Conservation (phyloP, 2,113 vertebrate species). For the Heliornis fulica region DNA sequence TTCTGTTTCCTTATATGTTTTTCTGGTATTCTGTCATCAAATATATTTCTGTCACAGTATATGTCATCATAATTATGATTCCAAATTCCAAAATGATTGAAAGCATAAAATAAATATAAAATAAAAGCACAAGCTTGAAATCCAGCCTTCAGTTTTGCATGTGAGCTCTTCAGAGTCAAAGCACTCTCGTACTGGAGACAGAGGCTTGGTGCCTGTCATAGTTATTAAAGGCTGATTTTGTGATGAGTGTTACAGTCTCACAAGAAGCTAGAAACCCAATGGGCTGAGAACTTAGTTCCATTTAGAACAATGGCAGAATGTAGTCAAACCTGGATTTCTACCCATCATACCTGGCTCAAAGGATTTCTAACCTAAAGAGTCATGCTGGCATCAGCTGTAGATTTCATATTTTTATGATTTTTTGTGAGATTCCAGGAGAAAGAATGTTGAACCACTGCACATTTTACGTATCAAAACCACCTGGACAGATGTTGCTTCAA, state of each 20-base stretch:
- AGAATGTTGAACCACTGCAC: conserved; percentile 10
- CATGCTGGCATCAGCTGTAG: not conserved
- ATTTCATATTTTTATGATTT: not conserved
- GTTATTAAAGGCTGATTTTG: not conserved
- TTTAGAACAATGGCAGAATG: not conserved
- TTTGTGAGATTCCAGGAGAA: conserved; percentile 22
- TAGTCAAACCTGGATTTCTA: not conserved
- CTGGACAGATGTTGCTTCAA: conserved; percentile 36
- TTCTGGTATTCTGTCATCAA: not conserved
- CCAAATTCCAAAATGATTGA: not conserved
- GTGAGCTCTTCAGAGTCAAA: not conserved
- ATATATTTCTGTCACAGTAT: not conserved
- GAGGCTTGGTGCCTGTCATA: not conserved
- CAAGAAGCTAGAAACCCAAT: conserved; percentile 12
- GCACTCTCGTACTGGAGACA: not conserved
- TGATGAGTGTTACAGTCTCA: not conserved
- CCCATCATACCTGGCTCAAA: not conserved
- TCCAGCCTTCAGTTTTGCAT: not conserved
- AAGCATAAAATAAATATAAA: not conserved
- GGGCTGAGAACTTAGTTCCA: not conserved
- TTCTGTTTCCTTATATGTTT: not conserved
- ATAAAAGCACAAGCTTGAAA: not conserved
- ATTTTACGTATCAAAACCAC: conserved; percentile 59
- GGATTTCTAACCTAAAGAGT: not conserved
- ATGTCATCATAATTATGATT: not conserved